A percentile compares a stretch with the other conserved stretches of the same genome.
Conservation (phyloP, 1,140 invertebrate genomes). For the Polypedilum pembai region DNA sequence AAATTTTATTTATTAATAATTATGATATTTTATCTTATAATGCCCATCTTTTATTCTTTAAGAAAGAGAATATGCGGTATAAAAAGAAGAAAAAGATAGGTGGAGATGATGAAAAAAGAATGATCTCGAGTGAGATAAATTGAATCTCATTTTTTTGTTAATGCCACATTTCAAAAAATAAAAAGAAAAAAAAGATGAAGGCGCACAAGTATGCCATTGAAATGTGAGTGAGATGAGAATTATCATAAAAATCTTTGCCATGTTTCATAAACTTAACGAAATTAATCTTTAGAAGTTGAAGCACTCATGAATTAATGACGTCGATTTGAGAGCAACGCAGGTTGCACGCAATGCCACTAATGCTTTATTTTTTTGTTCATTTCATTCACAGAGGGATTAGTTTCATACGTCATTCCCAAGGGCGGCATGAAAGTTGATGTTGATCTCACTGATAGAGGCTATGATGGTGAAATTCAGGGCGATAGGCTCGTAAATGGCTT, state of each 20-base stretch:
- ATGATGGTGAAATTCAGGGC: slow-evolving; percentile 78
- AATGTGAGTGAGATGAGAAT: not conserved
- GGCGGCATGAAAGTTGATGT: slow-evolving; percentile 74
- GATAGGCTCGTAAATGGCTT: slow-evolving; percentile 68
- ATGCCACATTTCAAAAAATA: not conserved
- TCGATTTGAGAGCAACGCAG: not conserved
- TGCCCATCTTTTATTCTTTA: not conserved
- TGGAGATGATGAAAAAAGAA: not conserved
- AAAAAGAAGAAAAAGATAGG: not conserved
- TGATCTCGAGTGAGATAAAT: slow-evolving; percentile 23
- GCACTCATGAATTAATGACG: slow-evolving; percentile 27
- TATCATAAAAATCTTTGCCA: slow-evolving; percentile 28
- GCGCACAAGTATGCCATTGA: not conserved
- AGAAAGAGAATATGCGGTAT: not conserved
- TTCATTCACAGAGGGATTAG: slow-evolving; percentile 59
- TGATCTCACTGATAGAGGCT: slow-evolving; percentile 83
- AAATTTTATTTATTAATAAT: not conserved
- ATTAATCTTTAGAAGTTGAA: slow-evolving; percentile 19
- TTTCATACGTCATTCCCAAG: slow-evolving; percentile 76
- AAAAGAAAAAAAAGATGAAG: not conserved
- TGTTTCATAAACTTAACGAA: slow-evolving; percentile 28
- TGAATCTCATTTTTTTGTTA: slow-evolving; percentile 25
- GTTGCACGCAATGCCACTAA: slow-evolving; percentile 22
- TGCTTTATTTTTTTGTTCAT: slow-evolving; percentile 9
- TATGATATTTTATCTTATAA: slow-evolving; percentile 24